These are phyloP conservation scores for Cerceris ruficornis DNA, from an alignment of 2,888 invertebrate species.

Conservation along the genomic window DNA sequence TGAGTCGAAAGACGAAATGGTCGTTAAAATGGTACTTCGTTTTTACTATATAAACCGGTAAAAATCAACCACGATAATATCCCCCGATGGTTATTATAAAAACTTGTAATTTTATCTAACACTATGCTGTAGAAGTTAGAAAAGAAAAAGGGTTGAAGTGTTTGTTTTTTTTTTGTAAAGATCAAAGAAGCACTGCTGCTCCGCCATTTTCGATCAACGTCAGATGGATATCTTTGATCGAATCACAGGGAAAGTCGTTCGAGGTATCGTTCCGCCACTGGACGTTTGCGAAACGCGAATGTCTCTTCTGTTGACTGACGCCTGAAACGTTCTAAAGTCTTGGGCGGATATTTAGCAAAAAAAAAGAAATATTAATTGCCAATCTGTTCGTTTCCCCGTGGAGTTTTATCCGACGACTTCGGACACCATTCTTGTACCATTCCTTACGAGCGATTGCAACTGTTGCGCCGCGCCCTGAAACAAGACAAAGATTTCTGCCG, in stretches of 20 bases:
- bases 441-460: conserved; percentile 86
- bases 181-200: conserved; percentile 14
- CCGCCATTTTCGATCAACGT: neutral
- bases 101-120: conserved; percentile 21
- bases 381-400: neutral
- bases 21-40: conserved; percentile 15
- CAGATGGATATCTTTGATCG: neutral
- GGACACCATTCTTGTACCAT: conserved; percentile 74
- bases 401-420: conserved; percentile 56
- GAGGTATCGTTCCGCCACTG: conserved; percentile 5
- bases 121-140: conserved; percentile 29
- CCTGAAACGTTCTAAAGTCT: conserved; percentile 4
- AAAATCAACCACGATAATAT: conserved; percentile 31
- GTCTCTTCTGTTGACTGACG: conserved; percentile 2
- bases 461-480: conserved; percentile 88
- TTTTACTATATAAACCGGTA: conserved; percentile 30
- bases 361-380: conserved; percentile 8
- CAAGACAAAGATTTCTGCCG: neutral
- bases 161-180: neutral
- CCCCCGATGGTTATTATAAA: conserved; percentile 20
- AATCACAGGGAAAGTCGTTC: conserved; percentile 24
- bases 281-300: neutral
- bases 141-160: conserved; percentile 16
- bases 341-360: neutral
- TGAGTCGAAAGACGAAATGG: conserved; percentile 13